Evolutionary conservation across 2,113 vertebrate genomes (phyloP), one percentile per base, ranked within the genome.

Genomic region (Cyanocitta stelleri): DNA sequence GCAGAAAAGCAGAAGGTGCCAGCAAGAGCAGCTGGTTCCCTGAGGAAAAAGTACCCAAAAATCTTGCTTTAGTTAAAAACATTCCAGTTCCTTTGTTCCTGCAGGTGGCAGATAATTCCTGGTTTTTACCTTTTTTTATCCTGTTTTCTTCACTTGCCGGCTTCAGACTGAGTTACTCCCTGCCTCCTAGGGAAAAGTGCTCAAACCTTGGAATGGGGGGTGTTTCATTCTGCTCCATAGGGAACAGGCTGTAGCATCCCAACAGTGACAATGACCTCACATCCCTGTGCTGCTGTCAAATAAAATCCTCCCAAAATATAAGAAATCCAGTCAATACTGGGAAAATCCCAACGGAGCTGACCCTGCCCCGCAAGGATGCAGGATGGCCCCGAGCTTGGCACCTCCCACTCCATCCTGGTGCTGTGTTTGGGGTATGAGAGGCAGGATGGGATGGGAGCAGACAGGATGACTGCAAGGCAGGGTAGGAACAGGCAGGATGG

Each of bases 201-300:
- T 51, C 20, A 0, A 2, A 5, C 49, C 64, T 48, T 1, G 3
- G 6, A 8, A 33, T 19, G 3, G 19, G 29, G 13, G 4, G 1
- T 20, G 12, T 20, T 59, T 80, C 29, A 13, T 76, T 89, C 58
- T 49, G 56, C 66, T 71, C 26, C 29, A 0, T 2, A 41, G 66
- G 77, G 52, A 56, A 35, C 32, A 16, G 61, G 11, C 1, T 39
- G n/a, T 49, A 49, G 11, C 85, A 14, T 48, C 59, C 23, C 3
- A 1, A 5, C 0, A 4, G 63, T 35, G n/a, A 29, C 43, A 7
- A 32, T 4, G 1, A 7, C 63, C 44, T 59, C 81, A 11, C 3
- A 1, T 27, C 56, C 71, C n/a, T 1, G 0, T 67, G 41, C 46
- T 52, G 27, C 51, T 39, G 15, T 81, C 48, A 13, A 92, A 89